Conservation (phyloP, 2,888 invertebrate genomes). For the Heliconius ismenius region DNA sequence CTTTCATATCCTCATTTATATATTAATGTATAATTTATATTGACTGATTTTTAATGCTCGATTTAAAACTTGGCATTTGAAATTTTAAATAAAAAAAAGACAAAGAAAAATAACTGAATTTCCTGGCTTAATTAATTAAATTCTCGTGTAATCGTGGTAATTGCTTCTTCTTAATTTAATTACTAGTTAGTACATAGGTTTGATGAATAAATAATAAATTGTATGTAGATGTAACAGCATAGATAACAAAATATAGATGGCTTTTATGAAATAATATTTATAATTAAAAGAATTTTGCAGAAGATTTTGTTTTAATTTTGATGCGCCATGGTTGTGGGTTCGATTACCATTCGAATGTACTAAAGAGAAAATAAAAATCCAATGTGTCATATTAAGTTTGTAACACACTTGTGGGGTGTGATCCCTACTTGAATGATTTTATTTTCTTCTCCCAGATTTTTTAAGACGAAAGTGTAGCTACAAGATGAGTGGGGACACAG, state of each 20-base stretch:
- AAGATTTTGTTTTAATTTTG: conserved; percentile 13
- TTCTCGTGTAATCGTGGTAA: not conserved
- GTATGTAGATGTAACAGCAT: conserved; percentile 51
- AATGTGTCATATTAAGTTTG: no score
- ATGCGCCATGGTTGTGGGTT: no score
- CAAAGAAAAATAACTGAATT: not conserved
- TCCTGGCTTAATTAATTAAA: not conserved
- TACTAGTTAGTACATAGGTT: conserved; percentile 15
- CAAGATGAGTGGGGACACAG: no score
- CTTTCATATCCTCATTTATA: conserved; percentile 13
- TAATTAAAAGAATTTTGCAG: conserved; percentile 47
- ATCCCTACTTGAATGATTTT: no score
- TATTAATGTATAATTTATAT: conserved; percentile 3
- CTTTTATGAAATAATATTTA: conserved; percentile 63
- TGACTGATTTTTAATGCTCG: conserved; percentile 1
- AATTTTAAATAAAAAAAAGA: not conserved
- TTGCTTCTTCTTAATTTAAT: conserved; percentile 18
- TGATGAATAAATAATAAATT: conserved; percentile 26
- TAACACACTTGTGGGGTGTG: no score
- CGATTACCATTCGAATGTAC: no score
- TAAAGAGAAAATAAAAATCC: no score
- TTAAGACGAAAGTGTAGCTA: no score
- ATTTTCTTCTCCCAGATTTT: no score
- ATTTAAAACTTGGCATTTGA: not conserved
- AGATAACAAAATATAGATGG: conserved; percentile 56